phyloP scores from a whole-genome alignment of 2,888 invertebrate genomes.

The Carcina quercana region DNA sequence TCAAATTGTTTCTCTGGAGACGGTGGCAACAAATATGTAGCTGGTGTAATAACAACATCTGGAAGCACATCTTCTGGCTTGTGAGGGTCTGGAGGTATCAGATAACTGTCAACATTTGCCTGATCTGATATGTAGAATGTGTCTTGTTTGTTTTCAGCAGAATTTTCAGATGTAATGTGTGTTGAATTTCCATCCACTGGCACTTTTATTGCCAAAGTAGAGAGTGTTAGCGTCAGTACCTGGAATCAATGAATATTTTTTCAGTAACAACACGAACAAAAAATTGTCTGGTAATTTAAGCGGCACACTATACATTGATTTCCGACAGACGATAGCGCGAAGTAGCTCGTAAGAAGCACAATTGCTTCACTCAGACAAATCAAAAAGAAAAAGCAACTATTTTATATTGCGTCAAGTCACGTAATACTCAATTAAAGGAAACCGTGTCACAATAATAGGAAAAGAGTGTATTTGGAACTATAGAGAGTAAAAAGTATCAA shows the following conservation, averaged over 20 bases:
- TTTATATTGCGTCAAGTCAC: constrained; percentile 46
- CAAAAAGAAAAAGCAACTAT: constrained; percentile 24
- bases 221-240: constrained; percentile 35
- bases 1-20: constrained; percentile 32
- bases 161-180: constrained; percentile 16
- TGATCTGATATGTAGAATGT: constrained; percentile 41
- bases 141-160: constrained; percentile 8
- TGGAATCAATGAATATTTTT: constrained; percentile 29
- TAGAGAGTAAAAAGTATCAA: constrained; percentile 3
- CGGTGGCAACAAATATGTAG: constrained; percentile 54
- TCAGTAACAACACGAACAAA: background rate
- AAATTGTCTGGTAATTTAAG: constrained; percentile 2
- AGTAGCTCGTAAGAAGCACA: constrained; percentile 12
- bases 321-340: constrained; percentile 4
- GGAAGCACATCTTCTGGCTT: constrained; percentile 32
- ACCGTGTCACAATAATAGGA: constrained; percentile 49
- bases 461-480: constrained; percentile 26
- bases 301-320: constrained; percentile 5
- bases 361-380: constrained; percentile 29
- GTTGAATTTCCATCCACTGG: constrained; percentile 36
- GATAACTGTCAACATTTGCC: constrained; percentile 40
- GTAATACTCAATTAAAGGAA: constrained; percentile 48
- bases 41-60: constrained; percentile 37
- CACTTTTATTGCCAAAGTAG: constrained; percentile 43
- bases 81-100: constrained; percentile 45